Evolutionary conservation across 2,888 invertebrate genomes (phyloP).

Genomic region (Rhimphoctona megacephalus): DNA sequence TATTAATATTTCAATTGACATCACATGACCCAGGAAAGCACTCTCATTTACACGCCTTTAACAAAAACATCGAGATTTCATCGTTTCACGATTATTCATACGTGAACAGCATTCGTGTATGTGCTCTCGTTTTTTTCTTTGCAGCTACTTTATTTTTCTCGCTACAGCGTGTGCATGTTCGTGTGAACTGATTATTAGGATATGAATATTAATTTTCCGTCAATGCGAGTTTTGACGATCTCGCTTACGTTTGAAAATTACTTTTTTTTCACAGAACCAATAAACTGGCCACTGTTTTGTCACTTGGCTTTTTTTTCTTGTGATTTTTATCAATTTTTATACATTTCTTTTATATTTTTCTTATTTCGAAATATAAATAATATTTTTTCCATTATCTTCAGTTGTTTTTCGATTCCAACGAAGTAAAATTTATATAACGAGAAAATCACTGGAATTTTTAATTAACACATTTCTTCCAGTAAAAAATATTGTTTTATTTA

Average conservation of each 20-base stretch:
- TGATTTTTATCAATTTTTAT: not conserved
- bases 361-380: not conserved
- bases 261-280: slow-evolving; percentile 1
- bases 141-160: slow-evolving; percentile 22
- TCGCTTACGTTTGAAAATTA: not conserved
- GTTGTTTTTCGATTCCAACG: not conserved
- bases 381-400: not conserved
- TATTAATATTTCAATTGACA: not conserved
- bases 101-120: not conserved
- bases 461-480: not conserved
- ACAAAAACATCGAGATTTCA: slow-evolving; percentile 21
- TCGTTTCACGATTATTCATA: not conserved
- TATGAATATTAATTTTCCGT: not conserved
- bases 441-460: too few species aligned
- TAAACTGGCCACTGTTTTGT: not conserved
- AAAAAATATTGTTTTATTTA: not conserved
- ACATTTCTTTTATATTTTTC: not conserved
- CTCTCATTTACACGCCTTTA: not conserved
- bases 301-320: not conserved
- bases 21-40: not conserved
- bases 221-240: slow-evolving; percentile 21
- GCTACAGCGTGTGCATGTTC: slow-evolving; percentile 54
- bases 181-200: slow-evolving; percentile 42
- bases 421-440: not conserved
- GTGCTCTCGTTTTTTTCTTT: slow-evolving; percentile 15